Percentiles rank a stretch among this genome's conserved stretches.
phyloP scores from a whole-genome alignment of 2,888 invertebrate species.

The Ectemnius continuus region DNA sequence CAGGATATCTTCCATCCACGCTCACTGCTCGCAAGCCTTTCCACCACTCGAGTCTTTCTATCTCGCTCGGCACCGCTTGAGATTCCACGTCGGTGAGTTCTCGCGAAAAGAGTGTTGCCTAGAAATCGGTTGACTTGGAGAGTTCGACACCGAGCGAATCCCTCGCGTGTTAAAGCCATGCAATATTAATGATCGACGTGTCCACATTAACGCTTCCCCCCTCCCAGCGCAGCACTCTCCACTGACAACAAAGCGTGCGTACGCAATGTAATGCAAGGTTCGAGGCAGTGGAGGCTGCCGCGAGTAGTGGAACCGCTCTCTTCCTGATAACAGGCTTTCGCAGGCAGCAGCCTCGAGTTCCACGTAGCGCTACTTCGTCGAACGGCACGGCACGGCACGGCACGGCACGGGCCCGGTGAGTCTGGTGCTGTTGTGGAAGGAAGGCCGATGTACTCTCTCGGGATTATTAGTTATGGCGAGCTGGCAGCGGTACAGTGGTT shows the following conservation, averaged over 20 bases:
- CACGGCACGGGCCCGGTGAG: too few relatives aligned
- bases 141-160: neutral
- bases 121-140: neutral
- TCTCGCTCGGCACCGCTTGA: neutral
- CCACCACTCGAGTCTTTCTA: neutral
- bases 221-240: neutral
- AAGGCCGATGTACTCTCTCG: too few relatives aligned
- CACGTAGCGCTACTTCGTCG: too few relatives aligned
- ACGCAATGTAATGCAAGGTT: neutral
- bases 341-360: conserved; percentile 1
- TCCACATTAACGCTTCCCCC: neutral
- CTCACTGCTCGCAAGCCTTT: neutral
- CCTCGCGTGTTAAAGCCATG: neutral
- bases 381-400: too few relatives aligned
- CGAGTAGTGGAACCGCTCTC: neutral
- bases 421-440: too few relatives aligned
- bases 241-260: neutral
- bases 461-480: too few relatives aligned
- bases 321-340: conserved; percentile 1
- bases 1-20: too few relatives aligned
- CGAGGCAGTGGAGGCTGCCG: neutral
- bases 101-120: neutral
- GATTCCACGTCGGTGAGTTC: conserved; percentile 3
- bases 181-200: neutral
- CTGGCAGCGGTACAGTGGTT: too few relatives aligned